Base-by-base conservation (phyloP, 2,888 invertebrate genomes). In the Leptinotarsa tumamoca region DNA sequence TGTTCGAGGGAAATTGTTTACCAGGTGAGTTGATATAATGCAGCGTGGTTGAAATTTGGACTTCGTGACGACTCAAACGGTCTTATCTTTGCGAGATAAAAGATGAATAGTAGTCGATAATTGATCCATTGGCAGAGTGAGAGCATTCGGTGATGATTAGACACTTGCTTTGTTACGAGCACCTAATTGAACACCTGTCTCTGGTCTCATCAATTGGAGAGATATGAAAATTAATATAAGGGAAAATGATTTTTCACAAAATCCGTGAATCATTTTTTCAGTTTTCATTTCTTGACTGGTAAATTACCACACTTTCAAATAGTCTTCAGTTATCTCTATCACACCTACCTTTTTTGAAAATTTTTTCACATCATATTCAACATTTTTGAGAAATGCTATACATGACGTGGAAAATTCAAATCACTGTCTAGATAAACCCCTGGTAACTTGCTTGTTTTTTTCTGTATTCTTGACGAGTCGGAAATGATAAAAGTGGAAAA, bases 1-100 rank as follows among this genome's bases (percentile, higher is more conserved):
- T 75, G 58, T 4, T 63, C 15, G 61, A 72, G 49, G 79, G 74
- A 43, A 79, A 76, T 33, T 79, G 79, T 74, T 63, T 76, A 23
- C 72, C 71, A 77, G 79, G 79, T 79, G 43, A 33, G 63, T 33
- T 63, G 33, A 33, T 43, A 33, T 43, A 43, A 61, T 61, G 15
- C 13, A 23, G 15, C 23, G 15, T 58, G 21, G 14, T 21, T 58
- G 4, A 18, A 23, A 58, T 58, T 7, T 23, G 21, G 58, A 58
- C 54, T 54, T 18, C 13, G 23, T 27, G 23, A 52, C 52, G n/a
- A 52, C 3, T 52, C 15, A 52, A 52, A 0, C 17, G 52, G 4
- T 52, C 17, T 52, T 52, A 14, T n/a, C 52, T 15, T 52, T 52
- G 52, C 52, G 0, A n/a, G 15, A 15, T n/a, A 14, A 15, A 52